phyloP scores from a whole-genome alignment of 2,113 vertebrate genomes.

The Tiliqua scincoides region DNA sequence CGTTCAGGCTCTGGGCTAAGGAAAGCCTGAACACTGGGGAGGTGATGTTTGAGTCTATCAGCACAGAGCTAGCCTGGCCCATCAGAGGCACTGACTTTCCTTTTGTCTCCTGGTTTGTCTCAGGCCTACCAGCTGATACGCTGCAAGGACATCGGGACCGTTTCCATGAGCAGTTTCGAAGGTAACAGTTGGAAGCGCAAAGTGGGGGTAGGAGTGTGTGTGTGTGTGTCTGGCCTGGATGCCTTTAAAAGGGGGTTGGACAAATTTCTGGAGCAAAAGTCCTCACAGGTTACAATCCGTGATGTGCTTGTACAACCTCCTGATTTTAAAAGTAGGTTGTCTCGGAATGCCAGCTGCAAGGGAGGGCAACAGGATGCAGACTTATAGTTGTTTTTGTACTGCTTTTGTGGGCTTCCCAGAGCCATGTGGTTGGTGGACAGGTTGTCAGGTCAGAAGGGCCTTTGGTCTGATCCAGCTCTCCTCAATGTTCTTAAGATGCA shows the following conservation, averaged over 20 bases:
- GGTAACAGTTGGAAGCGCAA: slow-evolving; percentile 68
- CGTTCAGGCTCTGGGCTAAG: neutral
- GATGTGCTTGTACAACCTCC: no score
- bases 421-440: no score
- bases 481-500: accelerated
- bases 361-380: no score
- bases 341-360: no score
- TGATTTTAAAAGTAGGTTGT: no score
- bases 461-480: neutral
- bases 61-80: neutral
- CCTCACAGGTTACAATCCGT: no score
- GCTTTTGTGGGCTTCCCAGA: no score
- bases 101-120: accelerated
- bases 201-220: no score
- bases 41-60: neutral
- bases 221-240: accelerated
- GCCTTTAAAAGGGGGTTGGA: no score
- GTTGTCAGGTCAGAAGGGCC: no score
- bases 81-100: accelerated
- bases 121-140: slow-evolving; percentile 93
- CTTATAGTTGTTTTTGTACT: no score
- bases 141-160: slow-evolving; percentile 95
- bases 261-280: no score
- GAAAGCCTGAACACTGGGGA: neutral
- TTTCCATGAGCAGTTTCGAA: slow-evolving; percentile 97